Conservation (phyloP, 2,888 invertebrate species). For the Philereme vetulata region DNA sequence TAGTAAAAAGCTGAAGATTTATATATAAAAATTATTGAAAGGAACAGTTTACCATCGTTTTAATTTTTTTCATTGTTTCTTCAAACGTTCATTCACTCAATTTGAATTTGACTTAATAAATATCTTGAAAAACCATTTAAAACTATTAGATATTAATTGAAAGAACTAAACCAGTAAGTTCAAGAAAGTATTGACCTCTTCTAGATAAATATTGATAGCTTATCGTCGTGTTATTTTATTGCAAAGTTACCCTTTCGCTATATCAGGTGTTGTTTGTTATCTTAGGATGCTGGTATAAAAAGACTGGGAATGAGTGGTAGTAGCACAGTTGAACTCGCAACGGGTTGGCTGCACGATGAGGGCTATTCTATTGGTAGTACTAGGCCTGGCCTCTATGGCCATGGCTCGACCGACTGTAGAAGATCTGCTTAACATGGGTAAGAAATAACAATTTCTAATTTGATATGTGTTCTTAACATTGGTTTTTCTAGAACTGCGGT, state of each 20-base stretch:
- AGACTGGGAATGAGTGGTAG: slow-evolving; percentile 38
- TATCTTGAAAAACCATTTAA: no score
- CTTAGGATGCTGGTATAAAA: slow-evolving; percentile 48
- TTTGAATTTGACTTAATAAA: no score
- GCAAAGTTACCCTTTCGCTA: slow-evolving; percentile 16
- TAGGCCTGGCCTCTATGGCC: slow-evolving; percentile 67
- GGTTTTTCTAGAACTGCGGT: no score
- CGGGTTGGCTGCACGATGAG: slow-evolving; percentile 67
- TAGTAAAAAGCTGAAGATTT: no score
- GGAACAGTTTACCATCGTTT: no score
- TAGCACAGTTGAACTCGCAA: slow-evolving; percentile 60
- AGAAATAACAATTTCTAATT: slow-evolving; percentile 29
- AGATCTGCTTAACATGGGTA: slow-evolving; percentile 49
- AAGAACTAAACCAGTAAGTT: no score
- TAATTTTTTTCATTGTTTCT: no score
- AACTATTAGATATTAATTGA: no score
- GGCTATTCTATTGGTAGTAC: slow-evolving; percentile 55
- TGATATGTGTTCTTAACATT: no score
- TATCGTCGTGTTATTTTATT: slow-evolving; percentile 6
- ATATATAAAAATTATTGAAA: no score
- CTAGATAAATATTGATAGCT: background rate
- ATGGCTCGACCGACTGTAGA: slow-evolving; percentile 57
- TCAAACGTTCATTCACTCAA: no score
- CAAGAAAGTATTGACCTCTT: no score
- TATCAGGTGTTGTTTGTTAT: slow-evolving; percentile 21